A percentile compares a stretch with the other conserved stretches of the same genome.
These are phyloP conservation scores for Sebastes cheni DNA, from an alignment of 2,797 vertebrate species.

Conservation along the genomic window DNA sequence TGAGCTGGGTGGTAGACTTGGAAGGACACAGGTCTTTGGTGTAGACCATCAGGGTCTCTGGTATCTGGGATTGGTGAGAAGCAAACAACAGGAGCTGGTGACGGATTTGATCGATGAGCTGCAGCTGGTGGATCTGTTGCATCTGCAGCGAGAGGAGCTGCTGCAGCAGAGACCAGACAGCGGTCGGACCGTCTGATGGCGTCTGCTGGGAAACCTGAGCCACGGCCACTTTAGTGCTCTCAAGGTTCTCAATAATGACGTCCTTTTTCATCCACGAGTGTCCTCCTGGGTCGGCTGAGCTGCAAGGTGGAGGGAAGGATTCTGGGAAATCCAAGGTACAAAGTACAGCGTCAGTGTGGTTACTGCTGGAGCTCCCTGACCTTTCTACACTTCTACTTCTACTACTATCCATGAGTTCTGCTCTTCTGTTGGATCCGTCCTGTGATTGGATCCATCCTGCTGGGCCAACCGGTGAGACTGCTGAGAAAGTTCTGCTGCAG, in stretches of 20 bases:
- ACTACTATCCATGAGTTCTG: constrained; percentile 83
- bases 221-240: constrained; percentile 79
- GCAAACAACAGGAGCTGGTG: constrained; percentile 89
- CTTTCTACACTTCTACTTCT: constrained; percentile 41
- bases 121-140: constrained; percentile 90
- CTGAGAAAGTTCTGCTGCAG: constrained; percentile 74
- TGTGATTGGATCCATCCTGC: constrained; percentile 63
- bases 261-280: too few species aligned
- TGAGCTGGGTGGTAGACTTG: constrained; percentile 82
- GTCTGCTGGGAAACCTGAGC: constrained; percentile 83
- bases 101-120: constrained; percentile 89
- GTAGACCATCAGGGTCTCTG: constrained; percentile 67
- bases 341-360: constrained; percentile 74
- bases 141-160: constrained; percentile 87
- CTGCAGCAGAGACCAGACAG: constrained; percentile 87
- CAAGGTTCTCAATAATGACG: constrained; percentile 78
- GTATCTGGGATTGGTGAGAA: constrained; percentile 82
- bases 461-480: constrained; percentile 73
- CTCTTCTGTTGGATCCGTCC: constrained; percentile 79
- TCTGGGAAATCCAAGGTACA: constrained; percentile 87
- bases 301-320: constrained; percentile 87
- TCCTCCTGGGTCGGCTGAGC: constrained; percentile 74
- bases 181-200: constrained; percentile 45
- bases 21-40: not conserved
- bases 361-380: constrained; percentile 67